These are phyloP conservation scores for Protonibea diacanthus DNA, from an alignment of 2,797 vertebrate species.

Conservation along the genomic window DNA sequence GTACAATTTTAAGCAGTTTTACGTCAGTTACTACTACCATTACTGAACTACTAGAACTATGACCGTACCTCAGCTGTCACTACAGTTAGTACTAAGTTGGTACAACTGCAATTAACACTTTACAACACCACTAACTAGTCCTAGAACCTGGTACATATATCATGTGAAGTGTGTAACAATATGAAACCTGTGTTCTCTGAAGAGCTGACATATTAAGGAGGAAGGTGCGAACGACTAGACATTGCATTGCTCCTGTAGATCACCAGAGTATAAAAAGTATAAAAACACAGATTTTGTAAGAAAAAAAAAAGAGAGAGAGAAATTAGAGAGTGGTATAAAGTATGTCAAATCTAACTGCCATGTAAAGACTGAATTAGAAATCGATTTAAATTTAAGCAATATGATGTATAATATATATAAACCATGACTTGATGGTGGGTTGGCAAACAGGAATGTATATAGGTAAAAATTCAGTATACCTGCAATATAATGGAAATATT, in stretches of 20 bases:
- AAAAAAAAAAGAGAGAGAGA: neutral
- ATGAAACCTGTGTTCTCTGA: neutral
- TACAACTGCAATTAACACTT: neutral
- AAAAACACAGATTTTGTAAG: neutral
- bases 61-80: neutral
- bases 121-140: neutral
- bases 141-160: neutral
- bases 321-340: neutral
- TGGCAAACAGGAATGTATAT: neutral
- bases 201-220: neutral
- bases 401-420: neutral
- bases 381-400: neutral
- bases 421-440: neutral
- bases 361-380: neutral
- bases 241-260: neutral
- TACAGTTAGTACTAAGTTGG: neutral
- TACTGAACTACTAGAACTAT: neutral
- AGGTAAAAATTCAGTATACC: neutral
- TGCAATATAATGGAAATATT: neutral
- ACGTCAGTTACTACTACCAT: neutral
- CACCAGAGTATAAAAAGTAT: neutral
- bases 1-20: neutral
- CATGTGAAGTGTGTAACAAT: neutral
- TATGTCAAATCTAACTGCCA: neutral
- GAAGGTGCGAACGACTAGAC: conserved; percentile 4